A percentile compares a stretch with the other conserved stretches of the same genome.
phyloP scores from a whole-genome alignment of 2,888 invertebrate species.

The Acrocyrtus sp. region DNA sequence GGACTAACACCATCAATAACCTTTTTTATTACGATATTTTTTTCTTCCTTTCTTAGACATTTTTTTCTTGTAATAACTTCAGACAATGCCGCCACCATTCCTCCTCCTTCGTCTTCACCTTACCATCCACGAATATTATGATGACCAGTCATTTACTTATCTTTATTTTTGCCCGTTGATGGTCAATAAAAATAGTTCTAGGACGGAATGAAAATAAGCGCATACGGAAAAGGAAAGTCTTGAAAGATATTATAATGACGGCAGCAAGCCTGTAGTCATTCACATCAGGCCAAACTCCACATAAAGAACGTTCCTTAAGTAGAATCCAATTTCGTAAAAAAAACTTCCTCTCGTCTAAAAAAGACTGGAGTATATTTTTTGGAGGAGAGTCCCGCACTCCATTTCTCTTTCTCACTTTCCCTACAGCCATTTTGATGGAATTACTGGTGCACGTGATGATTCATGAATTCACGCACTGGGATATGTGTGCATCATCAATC shows the following conservation, averaged over 20 bases:
- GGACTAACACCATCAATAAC: too few species aligned
- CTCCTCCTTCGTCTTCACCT: too few species aligned
- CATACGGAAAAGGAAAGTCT: constrained; percentile 8
- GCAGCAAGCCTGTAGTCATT: constrained; percentile 10
- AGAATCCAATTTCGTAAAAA: constrained; percentile 40
- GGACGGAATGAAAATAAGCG: not conserved
- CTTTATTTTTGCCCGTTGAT: constrained; percentile 6
- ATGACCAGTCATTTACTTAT: constrained; percentile 15
- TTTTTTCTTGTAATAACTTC: too few species aligned
- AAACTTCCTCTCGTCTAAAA: constrained; percentile 3
- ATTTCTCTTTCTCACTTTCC: too few species aligned
- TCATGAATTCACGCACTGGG: too few species aligned
- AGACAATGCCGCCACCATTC: too few species aligned
- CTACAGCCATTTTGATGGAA: constrained; percentile 26
- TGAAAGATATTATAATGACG: constrained; percentile 20
- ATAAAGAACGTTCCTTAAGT: constrained; percentile 31
- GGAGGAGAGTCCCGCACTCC: too few species aligned
- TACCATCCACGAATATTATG: too few species aligned
- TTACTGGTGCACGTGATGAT: constrained; percentile 13
- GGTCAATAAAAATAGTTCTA: constrained; percentile 21
- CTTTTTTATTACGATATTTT: too few species aligned
- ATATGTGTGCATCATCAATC: too few species aligned
- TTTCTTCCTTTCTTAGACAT: too few species aligned
- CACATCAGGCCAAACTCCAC: not conserved
- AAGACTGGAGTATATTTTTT: too few species aligned